Conservation (phyloP, 2,113 vertebrate species). For the Dicrurus megarhynchus region DNA sequence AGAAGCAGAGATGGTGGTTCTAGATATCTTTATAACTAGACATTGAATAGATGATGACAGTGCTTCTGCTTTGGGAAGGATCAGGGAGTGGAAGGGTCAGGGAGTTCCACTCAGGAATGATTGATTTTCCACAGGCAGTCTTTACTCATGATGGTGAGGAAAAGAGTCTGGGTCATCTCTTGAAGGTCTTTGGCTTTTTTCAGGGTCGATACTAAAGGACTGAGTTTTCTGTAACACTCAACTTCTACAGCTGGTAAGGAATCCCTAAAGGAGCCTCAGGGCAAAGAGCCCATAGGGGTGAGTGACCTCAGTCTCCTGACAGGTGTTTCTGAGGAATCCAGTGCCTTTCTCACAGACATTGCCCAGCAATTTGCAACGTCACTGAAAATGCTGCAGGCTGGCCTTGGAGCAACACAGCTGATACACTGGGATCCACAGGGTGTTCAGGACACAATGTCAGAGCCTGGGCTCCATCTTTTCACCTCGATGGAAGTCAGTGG, state of each 20-base stretch:
- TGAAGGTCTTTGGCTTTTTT: neutral
- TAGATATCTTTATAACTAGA: neutral
- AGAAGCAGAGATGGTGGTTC: neutral
- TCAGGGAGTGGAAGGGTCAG: neutral
- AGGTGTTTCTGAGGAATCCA: neutral
- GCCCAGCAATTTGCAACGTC: neutral
- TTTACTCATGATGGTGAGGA: neutral
- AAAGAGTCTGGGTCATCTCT: neutral
- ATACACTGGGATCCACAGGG: neutral
- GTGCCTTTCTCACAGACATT: neutral
- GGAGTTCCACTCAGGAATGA: neutral
- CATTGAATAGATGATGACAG: neutral
- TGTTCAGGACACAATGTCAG: neutral
- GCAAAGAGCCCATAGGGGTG: neutral
- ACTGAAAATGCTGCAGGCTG: neutral
- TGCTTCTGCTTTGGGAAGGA: neutral
- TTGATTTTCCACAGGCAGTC: neutral
- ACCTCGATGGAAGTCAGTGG: neutral
- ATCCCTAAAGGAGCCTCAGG: neutral
- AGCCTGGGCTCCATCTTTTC: neutral
- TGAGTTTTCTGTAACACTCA: neutral
- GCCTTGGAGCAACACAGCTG: neutral
- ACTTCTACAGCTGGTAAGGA: neutral
- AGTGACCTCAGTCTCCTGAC: neutral
- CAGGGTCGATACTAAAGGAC: neutral